phyloP scores from a whole-genome alignment of 2,113 vertebrate genomes.

The Struthio camelus region DNA sequence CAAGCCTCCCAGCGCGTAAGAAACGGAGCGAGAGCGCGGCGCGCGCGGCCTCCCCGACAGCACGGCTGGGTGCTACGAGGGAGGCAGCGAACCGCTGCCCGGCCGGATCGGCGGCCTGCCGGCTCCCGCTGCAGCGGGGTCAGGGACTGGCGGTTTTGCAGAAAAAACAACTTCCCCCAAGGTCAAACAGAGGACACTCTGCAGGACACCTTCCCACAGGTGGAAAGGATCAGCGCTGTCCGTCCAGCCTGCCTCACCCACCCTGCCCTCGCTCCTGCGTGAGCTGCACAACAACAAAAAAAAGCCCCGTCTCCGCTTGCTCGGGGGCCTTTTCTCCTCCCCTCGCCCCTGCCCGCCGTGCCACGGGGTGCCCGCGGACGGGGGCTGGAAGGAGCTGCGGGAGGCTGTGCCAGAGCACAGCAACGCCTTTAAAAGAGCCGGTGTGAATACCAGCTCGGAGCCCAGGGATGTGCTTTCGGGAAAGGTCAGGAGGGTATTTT shows the following conservation, averaged over 20 bases:
- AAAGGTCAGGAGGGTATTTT: slow-evolving; percentile 26
- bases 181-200: background rate
- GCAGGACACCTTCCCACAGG: background rate
- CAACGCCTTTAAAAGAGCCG: background rate
- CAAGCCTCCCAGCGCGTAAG: background rate
- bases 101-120: too few relatives aligned
- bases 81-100: background rate
- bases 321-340: fast-evolving
- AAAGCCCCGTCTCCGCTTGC: background rate
- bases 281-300: background rate
- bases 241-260: background rate
- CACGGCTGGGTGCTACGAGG: background rate
- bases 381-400: background rate
- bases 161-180: background rate
- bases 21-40: background rate
- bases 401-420: background rate
- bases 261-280: background rate
- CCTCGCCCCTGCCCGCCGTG: fast-evolving
- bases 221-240: background rate
- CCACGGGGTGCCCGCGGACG: background rate
- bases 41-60: background rate
- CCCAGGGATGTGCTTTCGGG: background rate
- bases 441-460: background rate
- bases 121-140: background rate
- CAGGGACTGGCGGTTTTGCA: background rate